These are phyloP conservation scores for Heliconius ismenius DNA, from an alignment of 2,888 invertebrate species.

Conservation along the genomic window DNA sequence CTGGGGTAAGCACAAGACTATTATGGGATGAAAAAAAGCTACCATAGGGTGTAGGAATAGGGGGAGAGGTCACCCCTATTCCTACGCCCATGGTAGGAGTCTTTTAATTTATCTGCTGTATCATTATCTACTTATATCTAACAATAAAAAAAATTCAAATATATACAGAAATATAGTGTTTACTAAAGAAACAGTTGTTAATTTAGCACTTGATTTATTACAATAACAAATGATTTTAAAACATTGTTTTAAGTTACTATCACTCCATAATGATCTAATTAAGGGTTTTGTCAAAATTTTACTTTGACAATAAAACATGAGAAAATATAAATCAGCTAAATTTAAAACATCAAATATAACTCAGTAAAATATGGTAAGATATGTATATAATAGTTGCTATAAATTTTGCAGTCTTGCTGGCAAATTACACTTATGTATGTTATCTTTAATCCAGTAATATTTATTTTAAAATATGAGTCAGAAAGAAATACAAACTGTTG, in stretches of 20 bases:
- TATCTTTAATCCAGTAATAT: neutral
- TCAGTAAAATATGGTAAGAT: neutral
- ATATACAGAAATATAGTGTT: constrained; percentile 69
- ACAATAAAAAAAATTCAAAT: constrained; percentile 66
- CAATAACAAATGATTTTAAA: constrained; percentile 4
- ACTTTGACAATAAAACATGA: neutral
- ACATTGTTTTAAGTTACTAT: neutral
- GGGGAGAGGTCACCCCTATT: too few relatives aligned
- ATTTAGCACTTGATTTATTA: constrained; percentile 18
- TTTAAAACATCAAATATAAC: neutral
- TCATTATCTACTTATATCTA: constrained; percentile 76
- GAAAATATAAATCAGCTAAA: neutral
- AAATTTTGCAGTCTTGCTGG: neutral
- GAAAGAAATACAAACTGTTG: neutral
- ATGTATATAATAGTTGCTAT: constrained; percentile 11
- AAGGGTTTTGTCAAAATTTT: neutral
- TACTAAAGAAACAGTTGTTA: constrained; percentile 38
- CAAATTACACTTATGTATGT: neutral
- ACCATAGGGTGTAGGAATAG: too few relatives aligned
- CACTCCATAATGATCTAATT: neutral
- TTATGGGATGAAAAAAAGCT: too few relatives aligned
- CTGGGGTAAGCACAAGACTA: too few relatives aligned
- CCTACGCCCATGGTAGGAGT: constrained; percentile 44
- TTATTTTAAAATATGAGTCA: neutral
- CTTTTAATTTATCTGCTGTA: constrained; percentile 47